Evolutionary conservation across 2,888 invertebrate genomes (phyloP), one percentile per base, ranked within the genome.

Genomic region (Oscheius sp.): DNA sequence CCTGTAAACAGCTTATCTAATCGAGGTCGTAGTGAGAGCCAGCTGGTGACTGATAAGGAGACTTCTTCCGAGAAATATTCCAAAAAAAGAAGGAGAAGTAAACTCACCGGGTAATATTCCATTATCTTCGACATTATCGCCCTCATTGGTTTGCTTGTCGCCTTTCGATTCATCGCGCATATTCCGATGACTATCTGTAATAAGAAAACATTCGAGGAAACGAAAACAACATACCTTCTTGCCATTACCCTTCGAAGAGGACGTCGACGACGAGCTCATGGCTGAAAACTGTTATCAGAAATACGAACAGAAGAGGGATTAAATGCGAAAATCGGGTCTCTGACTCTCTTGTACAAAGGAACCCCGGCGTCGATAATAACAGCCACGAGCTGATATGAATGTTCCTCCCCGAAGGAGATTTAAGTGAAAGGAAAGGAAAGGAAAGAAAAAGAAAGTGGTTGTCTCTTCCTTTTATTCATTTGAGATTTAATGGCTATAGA

Each of bases 121-220:
- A 94, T 92, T 68, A 99, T 91, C 38, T 97, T 90, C 1, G 93
- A 94, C 68, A 99, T 90, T 83, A 99, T 99, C 88, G 97, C 97
- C 86, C 93, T 93, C 98, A 99, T 99, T 14, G 98, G 98, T 88
- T 96, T 97, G 76, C 96, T 95, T 86, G 94, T 93, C 38, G 96
- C 95, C 88, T 99, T 99, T 89, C 98, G 97, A 32, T 81, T 75
- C 98, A 99, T 99, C 80, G 98, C 97, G 90, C 98, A 99, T 70
- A 99, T 92, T 73, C 98, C 98, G 83, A 99, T 95, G 87, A 9
- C n/a, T 24, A 64, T 64, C 64, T 64, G 32, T 2, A 26, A 12
- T 12, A n/a, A n/a, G n/a, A n/a, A 20, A 20, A 47, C 6, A 22
- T 36, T 36, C 36, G 14, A 36, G 8, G 36, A n/a, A 45, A 45